These are phyloP conservation scores for Myotis yumanensis DNA, from an alignment of 2,113 vertebrate species.

Conservation along the genomic window DNA sequence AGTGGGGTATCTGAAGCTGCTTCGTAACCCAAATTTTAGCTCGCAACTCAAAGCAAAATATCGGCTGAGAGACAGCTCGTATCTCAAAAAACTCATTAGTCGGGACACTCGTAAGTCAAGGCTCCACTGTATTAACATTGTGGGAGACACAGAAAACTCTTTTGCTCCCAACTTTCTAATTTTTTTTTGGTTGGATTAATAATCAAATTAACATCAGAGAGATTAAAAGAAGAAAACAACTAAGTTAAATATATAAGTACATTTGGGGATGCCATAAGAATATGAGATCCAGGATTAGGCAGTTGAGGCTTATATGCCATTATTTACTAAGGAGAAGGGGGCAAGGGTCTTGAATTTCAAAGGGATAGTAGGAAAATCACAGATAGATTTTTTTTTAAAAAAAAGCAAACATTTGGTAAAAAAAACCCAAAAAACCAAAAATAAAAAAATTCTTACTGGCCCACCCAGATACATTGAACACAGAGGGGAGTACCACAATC, in stretches of 20 bases:
- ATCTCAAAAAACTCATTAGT: too few species aligned
- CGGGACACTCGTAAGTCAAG: too few species aligned
- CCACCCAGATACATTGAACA: background rate
- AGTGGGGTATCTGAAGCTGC: too few species aligned
- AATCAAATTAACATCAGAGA: background rate
- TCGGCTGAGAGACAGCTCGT: too few species aligned
- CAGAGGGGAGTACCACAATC: background rate
- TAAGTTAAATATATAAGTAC: background rate
- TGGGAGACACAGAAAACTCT: background rate
- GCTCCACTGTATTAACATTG: background rate
- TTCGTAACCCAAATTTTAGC: too few species aligned
- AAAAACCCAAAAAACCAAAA: too few species aligned
- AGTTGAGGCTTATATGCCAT: background rate
- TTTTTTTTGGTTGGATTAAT: background rate
- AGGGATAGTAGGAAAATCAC: background rate
- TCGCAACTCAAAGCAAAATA: too few species aligned
- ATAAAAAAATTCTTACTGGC: background rate
- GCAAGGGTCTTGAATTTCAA: background rate
- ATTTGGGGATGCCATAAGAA: background rate
- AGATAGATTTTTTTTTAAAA: background rate
- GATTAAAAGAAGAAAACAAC: background rate
- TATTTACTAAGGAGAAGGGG: background rate
- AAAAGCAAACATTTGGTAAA: background rate
- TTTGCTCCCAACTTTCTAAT: background rate
- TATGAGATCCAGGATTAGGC: background rate